These are phyloP conservation scores for Myotis planiceps DNA, from an alignment of 2,797 vertebrate genomes.

Conservation along the genomic window DNA sequence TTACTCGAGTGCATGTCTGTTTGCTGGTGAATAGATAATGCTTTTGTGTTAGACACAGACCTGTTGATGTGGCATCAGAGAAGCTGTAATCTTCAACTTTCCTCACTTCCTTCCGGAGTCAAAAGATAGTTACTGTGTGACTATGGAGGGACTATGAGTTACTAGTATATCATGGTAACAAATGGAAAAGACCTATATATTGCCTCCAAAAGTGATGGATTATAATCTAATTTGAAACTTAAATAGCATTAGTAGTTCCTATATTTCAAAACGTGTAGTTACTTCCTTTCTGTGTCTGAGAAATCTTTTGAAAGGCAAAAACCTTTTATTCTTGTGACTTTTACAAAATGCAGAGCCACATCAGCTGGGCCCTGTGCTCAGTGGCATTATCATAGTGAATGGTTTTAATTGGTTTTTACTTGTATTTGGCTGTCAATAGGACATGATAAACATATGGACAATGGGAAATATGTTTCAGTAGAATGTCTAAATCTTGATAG, in stretches of 20 bases:
- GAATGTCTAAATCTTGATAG: neutral
- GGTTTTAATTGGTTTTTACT: neutral
- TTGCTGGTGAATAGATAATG: neutral
- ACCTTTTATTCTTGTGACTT: neutral
- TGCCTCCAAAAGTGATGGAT: neutral
- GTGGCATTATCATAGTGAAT: neutral
- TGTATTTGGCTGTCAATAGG: neutral
- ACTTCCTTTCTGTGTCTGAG: neutral
- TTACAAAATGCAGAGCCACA: neutral
- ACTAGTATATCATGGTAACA: neutral
- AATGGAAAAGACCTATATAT: neutral
- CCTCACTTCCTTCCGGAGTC: neutral
- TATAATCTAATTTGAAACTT: neutral
- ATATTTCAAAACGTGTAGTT: neutral
- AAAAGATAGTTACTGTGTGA: neutral
- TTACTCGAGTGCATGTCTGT: neutral
- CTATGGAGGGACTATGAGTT: neutral
- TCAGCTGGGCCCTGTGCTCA: neutral
- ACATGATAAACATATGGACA: neutral
- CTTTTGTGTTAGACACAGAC: neutral
- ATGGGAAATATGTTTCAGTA: neutral
- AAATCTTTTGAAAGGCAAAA: conserved; percentile 15
- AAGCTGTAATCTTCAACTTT: neutral
- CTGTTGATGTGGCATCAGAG: neutral
- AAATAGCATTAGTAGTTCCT: neutral